Evolutionary conservation across 2,888 invertebrate genomes (phyloP), one percentile per base, ranked within the genome.

Genomic region (Sinelater perroti): DNA sequence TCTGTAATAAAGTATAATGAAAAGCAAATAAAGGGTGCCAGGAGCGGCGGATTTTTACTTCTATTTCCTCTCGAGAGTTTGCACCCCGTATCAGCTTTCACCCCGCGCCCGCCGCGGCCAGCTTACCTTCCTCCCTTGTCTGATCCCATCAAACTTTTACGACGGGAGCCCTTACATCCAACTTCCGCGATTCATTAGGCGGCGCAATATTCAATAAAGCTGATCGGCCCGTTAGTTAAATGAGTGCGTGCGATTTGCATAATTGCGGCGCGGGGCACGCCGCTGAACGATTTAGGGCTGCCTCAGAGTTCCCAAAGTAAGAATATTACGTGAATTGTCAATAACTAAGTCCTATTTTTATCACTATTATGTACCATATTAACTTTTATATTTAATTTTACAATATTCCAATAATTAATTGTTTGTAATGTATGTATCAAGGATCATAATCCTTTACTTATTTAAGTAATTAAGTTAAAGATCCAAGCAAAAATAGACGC

Each of bases 181-280:
- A 38, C 20, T 38, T 38, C 10, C 20, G 20, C 38, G 10, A 38
- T 38, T 38, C 38, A 38, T 20, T 38, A 38, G 21, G 20, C 38
- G n/a, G 35, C 21, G 20, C 38, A 20, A 38, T 38, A 38, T 38
- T 38, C 38, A 38, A 38, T 38, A 38, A 38, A 21, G 21, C 38
- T 13, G 38, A 38, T 38, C 38, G 20, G n/a, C 11, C 35, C 28
- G 44, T 44, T 18, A 31, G 33, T 21, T 16, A 18, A 33, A 33
- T 31, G 11, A 20, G 35, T 33, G 20, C 33, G 38, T 38, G 18
- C 31, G 35, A 21, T 33, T 47, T 47, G 47, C 31, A 33, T 31
- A 35, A 30, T 33, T 47, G 21, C 47, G 6, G 18, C 17, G 13
- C 10, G 10, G 7, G n/a, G n/a, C n/a, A n/a, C n/a, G n/a, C n/a